Evolutionary conservation across 1,140 invertebrate genomes (phyloP), one percentile per base, ranked within the genome.

Genomic region (Ylistrum balloti): DNA sequence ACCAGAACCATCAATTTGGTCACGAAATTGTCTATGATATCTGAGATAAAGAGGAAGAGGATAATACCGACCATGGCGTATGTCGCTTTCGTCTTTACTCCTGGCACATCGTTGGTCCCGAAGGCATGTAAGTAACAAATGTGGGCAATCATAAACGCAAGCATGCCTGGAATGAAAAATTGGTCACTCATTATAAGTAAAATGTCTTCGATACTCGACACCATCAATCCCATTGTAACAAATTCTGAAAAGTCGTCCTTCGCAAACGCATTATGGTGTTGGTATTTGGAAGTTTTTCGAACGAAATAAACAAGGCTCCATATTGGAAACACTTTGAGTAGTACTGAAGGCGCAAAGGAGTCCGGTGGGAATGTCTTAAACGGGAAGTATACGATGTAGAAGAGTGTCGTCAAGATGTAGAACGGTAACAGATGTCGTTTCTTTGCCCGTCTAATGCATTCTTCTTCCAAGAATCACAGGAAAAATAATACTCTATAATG

Each of bases 111-210:
- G n/a, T 74, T 87, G 1, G 88, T 74, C 56, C 35, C 85, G 20
- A 93, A 48, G 13, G 91, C 93, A 11, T 88, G 48, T 22, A 93
- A 86, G 88, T 93, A 93, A 86, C 85, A 92, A 33, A 90, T 86
- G 38, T 93, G 93, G 15, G 93, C 92, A 22, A 93, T 33, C 10
- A 48, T 45, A 87, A 93, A 93, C 28, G 89, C 89, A 22, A 93
- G 15, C 90, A 93, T 91, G 28, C 93, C 93, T 5, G 91, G 93
- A 56, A 93, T 90, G 74, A 93, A 93, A 22, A 93, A 88, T 2
- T 87, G 85, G 28, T 89, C 34, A 13, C 91, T 86, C 45, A 90
- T 91, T 33, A 93, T 86, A 10, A 93, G 33, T 35, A 91, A 92
- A 17, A 87, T 87, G 56, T 93, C 93, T 13, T 92, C 93, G 0